These are phyloP conservation scores for Tetrao urogallus DNA, from an alignment of 2,113 vertebrate genomes.

Conservation along the genomic window DNA sequence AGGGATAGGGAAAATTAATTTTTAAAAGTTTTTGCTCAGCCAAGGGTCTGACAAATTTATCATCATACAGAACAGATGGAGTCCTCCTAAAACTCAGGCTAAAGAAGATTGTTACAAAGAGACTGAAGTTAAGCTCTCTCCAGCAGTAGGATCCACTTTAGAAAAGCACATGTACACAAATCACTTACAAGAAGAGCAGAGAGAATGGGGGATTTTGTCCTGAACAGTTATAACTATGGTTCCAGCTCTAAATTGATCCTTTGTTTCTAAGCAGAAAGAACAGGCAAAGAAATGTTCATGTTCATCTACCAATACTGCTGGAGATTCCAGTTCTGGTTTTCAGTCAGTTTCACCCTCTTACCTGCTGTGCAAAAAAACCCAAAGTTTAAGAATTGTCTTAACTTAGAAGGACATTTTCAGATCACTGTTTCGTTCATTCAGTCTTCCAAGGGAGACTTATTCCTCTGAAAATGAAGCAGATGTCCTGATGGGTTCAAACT, in stretches of 20 bases:
- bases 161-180: neutral
- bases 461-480: neutral
- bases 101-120: neutral
- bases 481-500: neutral
- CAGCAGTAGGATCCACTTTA: neutral
- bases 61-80: neutral
- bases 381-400: neutral
- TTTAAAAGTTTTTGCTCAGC: neutral
- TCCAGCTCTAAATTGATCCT: neutral
- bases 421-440: neutral
- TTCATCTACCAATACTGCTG: neutral
- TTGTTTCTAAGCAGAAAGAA: constrained; percentile 4
- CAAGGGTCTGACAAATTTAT: neutral
- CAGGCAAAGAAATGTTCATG: neutral
- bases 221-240: neutral
- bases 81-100: neutral
- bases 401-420: neutral
- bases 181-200: neutral
- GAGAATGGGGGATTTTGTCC: neutral
- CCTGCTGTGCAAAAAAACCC: neutral
- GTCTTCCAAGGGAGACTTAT: neutral
- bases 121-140: neutral
- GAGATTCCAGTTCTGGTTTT: neutral
- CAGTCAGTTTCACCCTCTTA: neutral
- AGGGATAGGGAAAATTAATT: neutral